Evolutionary conservation across 2,888 invertebrate species (phyloP).

Genomic region (Acanthosepion pharaonis): DNA sequence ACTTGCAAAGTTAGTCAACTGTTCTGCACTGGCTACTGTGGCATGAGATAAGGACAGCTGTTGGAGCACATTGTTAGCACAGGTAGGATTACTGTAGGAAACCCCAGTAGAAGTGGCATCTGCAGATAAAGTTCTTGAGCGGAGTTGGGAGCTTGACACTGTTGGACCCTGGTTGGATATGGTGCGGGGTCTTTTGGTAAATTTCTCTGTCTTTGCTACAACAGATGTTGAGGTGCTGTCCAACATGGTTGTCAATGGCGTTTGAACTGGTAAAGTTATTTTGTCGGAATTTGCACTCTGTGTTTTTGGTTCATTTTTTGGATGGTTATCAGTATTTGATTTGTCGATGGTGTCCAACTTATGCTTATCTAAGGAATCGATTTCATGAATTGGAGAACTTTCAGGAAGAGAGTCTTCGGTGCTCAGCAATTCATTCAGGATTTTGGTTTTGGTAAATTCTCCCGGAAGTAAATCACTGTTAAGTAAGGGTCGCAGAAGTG

Average conservation of each 20-base stretch:
- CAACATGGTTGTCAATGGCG: background rate
- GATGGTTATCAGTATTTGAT: background rate
- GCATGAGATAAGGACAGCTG: background rate
- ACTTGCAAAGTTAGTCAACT: background rate
- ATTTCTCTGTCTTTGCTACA: background rate
- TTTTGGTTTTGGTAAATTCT: conserved; percentile 36
- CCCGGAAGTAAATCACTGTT: background rate
- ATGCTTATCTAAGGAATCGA: background rate
- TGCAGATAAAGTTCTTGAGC: background rate
- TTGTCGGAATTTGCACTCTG: background rate
- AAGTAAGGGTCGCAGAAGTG: conserved; percentile 20
- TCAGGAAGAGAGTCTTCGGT: background rate
- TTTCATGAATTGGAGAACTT: background rate
- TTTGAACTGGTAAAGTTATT: background rate
- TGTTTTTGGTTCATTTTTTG: background rate
- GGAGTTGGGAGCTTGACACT: background rate
- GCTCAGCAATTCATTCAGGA: conserved; percentile 37
- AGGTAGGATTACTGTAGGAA: background rate
- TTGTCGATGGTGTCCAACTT: background rate
- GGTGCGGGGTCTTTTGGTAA: background rate
- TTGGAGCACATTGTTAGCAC: background rate
- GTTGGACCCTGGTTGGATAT: background rate
- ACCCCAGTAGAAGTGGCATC: background rate
- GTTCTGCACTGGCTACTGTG: background rate
- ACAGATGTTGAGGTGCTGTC: background rate